These are phyloP conservation scores for Clinocottus analis DNA, from an alignment of 2,113 vertebrate genomes.

Conservation along the genomic window DNA sequence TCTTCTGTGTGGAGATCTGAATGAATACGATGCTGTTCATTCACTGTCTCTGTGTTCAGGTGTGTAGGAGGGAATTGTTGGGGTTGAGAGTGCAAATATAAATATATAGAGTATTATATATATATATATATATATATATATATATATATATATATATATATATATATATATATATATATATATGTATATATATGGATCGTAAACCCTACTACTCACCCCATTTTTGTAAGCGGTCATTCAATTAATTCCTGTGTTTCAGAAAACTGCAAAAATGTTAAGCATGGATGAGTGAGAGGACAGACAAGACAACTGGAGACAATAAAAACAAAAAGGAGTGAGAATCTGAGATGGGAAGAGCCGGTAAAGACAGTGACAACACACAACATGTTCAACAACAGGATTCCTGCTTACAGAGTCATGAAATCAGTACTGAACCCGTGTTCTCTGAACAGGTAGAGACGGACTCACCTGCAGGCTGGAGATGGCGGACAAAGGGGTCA, in stretches of 20 bases:
- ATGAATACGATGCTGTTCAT: conserved; percentile 67
- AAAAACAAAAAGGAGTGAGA: conserved; percentile 64
- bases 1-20: conserved; percentile 58
- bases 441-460: neutral
- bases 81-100: conserved; percentile 58
- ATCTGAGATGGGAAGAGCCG: conserved; percentile 66
- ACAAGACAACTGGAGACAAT: conserved; percentile 74
- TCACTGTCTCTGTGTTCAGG: conserved; percentile 58
- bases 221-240: conserved; percentile 82
- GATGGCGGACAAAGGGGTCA: conserved; percentile 88
- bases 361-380: conserved; percentile 67
- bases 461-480: conserved; percentile 89
- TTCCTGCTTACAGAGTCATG: conserved; percentile 22
- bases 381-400: conserved; percentile 46
- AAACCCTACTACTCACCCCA: conserved; percentile 84
- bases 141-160: conserved; percentile 33
- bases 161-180: conserved; percentile 39
- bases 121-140: neutral
- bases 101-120: neutral
- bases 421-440: neutral
- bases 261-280: conserved; percentile 85
- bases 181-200: conserved; percentile 4
- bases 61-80: conserved; percentile 23
- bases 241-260: conserved; percentile 89
- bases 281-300: conserved; percentile 81